Base-by-base conservation (phyloP, 2,113 vertebrate genomes). In the Petrocephalus zakoni region DNA sequence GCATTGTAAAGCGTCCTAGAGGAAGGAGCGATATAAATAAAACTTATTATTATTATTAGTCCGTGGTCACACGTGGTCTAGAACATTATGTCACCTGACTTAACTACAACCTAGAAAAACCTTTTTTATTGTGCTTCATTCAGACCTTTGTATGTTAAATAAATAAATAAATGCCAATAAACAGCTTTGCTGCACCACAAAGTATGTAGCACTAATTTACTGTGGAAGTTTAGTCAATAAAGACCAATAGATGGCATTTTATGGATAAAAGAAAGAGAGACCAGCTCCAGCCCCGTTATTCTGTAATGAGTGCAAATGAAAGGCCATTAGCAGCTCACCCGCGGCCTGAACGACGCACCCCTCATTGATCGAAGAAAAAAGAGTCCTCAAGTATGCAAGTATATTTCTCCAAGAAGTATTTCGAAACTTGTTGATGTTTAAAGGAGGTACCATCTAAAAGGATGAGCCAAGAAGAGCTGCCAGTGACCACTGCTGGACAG, bases 161-260 rank as follows among this genome's bases (percentile, higher is more conserved):
- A 47, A 49, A 83, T 83, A 83, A 83, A 49, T 47, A 47, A 83
- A 81, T 42, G 4, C 46, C 37, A 83, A 46, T 42, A 83, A 78
- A 78, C 34, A 8, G 13, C 81, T 83, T 46, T 83, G 81, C 42
- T 83, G 22, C 81, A 83, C 8, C 8, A 47, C 17, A n/a, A 83
- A 83, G 42, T 83, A 42, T 51, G 46, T 83, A 83, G 2, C 46
- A 49, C 81, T 83, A 83, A 83, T 83, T 46, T 83, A 22, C 81
- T 47, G 21, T 49, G 46, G 46, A 83, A 83, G 81, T 83, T 83
- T 83, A 83, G 46, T 83, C 81, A 47, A 83, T 83, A 46, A 49
- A 83, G 46, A 49, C 81, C 46, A n/a, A 49, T 49, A 83, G 17
- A 49, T n/a, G 22, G 46, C 46, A 42, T 82, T 82, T 82, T 46